Evolutionary conservation across 2,113 vertebrate species (phyloP).

Genomic region (Sclerurus mexicanus): DNA sequence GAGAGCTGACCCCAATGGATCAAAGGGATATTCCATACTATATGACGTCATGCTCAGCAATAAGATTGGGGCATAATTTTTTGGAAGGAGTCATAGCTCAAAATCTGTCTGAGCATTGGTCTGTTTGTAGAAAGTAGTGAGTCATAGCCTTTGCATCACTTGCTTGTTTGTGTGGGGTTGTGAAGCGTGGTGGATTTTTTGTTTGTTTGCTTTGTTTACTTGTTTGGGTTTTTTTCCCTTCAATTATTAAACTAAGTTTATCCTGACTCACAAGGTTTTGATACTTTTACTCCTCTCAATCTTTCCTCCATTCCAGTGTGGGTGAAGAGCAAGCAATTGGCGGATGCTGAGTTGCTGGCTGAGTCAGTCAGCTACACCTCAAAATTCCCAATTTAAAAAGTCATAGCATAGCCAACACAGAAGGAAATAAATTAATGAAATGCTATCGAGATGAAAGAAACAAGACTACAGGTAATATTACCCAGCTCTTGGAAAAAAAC

Average conservation of each 20-base stretch:
- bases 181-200: background rate
- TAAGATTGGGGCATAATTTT: background rate
- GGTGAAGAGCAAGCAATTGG: background rate
- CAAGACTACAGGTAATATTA: background rate
- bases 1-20: accelerated
- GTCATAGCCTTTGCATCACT: background rate
- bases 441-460: background rate
- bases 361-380: background rate
- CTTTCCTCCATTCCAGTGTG: background rate
- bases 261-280: background rate
- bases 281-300: background rate
- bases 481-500: background rate
- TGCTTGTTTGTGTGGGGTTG: background rate
- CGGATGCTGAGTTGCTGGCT: background rate
- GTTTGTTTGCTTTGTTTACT: background rate
- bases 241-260: background rate
- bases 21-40: background rate
- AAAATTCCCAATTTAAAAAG: background rate
- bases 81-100: accelerated
- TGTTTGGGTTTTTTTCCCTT: background rate
- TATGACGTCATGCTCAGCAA: background rate
- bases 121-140: background rate
- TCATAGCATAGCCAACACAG: background rate
- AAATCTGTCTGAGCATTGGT: background rate
- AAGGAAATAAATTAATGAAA: background rate